These are phyloP conservation scores for Chorisops tibialis DNA, from an alignment of 2,888 invertebrate genomes.

Conservation along the genomic window DNA sequence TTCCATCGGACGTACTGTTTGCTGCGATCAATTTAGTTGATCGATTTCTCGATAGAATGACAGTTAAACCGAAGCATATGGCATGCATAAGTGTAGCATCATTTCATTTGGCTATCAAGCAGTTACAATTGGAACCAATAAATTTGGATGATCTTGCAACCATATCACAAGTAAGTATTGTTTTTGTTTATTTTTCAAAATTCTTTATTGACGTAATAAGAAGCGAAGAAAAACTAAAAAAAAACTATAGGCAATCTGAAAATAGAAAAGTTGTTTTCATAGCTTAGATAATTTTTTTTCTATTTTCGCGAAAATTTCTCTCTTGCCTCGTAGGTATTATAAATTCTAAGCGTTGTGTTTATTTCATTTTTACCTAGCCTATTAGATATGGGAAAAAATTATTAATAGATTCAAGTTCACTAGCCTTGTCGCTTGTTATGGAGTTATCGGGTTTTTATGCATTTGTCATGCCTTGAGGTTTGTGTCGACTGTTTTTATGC, in stretches of 20 bases:
- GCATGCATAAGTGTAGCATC: slow-evolving; percentile 84
- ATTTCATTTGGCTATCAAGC: slow-evolving; percentile 76
- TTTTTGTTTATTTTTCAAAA: no score
- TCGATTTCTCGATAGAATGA: slow-evolving; percentile 79
- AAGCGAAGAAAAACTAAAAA: no score
- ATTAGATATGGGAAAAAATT: no score
- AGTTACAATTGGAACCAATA: slow-evolving; percentile 58
- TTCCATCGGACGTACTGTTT: slow-evolving; percentile 75
- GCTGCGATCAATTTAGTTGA: slow-evolving; percentile 76
- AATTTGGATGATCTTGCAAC: slow-evolving; percentile 66
- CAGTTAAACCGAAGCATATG: slow-evolving; percentile 76
- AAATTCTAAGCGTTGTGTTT: not conserved
- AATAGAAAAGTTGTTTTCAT: not conserved
- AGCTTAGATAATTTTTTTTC: not conserved
- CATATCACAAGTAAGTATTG: slow-evolving; percentile 51
- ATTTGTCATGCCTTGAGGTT: no score
- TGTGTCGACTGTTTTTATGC: no score
- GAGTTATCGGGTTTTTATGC: no score
- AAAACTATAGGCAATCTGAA: not conserved
- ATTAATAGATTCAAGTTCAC: no score
- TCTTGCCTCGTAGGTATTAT: not conserved
- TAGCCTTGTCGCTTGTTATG: no score
- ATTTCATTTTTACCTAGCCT: no score
- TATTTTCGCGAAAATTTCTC: not conserved
- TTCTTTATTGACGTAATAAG: not conserved